Conservation (phyloP, 2,888 invertebrate species). For the Troides aeacus region DNA sequence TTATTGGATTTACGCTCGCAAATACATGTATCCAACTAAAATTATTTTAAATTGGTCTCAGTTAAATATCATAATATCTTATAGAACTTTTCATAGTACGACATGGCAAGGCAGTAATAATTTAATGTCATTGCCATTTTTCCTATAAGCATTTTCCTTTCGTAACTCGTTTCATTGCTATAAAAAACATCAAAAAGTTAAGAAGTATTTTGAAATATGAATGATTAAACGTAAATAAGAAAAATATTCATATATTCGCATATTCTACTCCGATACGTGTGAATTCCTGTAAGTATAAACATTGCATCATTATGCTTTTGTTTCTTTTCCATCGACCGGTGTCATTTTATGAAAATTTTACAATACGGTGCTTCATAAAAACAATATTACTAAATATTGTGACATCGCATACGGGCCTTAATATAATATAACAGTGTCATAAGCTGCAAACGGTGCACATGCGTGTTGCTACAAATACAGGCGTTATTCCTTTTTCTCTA, state of each 20-base stretch:
- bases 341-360: constrained; percentile 6
- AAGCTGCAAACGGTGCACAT: not conserved
- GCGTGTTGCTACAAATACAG: not conserved
- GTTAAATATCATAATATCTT: no score
- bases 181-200: constrained; percentile 21
- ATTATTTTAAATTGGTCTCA: no score
- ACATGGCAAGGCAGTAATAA: not conserved
- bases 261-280: constrained; percentile 21
- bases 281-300: constrained; percentile 40
- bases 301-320: constrained; percentile 52
- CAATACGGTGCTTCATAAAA: constrained; percentile 1
- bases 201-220: constrained; percentile 6
- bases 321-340: constrained; percentile 39
- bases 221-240: constrained; percentile 11
- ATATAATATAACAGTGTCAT: not conserved
- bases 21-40: no score
- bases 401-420: not conserved
- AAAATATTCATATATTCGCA: constrained; percentile 23
- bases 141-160: constrained; percentile 8
- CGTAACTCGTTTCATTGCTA: constrained; percentile 8
- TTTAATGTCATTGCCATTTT: constrained; percentile 13
- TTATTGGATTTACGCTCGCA: no score
- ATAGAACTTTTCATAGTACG: no score
- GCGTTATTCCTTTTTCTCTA: no score
- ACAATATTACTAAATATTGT: not conserved